These are phyloP conservation scores for Globodera ellingtonae DNA, from an alignment of 1,140 invertebrate species.

Conservation along the genomic window DNA sequence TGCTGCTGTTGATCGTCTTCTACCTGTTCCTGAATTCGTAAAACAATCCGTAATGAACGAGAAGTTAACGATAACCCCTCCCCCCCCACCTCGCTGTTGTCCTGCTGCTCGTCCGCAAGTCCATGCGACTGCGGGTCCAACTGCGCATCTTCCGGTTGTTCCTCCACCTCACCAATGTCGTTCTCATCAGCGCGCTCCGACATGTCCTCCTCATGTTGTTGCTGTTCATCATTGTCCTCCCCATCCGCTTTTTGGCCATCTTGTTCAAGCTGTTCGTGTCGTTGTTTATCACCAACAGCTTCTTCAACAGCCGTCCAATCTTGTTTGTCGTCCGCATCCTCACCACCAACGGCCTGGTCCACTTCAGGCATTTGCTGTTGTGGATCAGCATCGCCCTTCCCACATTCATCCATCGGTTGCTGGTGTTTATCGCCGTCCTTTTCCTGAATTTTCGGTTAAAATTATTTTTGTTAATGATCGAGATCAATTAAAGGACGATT, in stretches of 20 bases:
- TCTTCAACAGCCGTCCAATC: constrained; percentile 67
- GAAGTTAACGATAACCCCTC: too few species aligned
- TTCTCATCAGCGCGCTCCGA: constrained; percentile 53
- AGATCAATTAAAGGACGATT: constrained; percentile 65
- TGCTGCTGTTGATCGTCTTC: constrained; percentile 13
- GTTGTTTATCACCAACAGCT: constrained; percentile 67
- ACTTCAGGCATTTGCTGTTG: too few species aligned
- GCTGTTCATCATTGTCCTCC: constrained; percentile 32
- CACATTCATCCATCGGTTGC: constrained; percentile 27
- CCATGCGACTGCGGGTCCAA: constrained; percentile 10
- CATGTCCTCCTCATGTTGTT: constrained; percentile 34
- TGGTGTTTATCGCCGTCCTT: constrained; percentile 60
- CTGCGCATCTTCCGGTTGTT: constrained; percentile 39
- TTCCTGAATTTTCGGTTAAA: background rate
- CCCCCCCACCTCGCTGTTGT: background rate
- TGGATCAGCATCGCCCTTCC: too few species aligned
- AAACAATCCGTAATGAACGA: too few species aligned
- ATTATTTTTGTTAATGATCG: background rate
- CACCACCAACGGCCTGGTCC: constrained; percentile 66
- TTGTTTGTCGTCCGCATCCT: constrained; percentile 67
- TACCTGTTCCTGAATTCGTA: too few species aligned
- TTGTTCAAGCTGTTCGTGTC: constrained; percentile 68
- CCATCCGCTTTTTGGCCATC: constrained; percentile 26
- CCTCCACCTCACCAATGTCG: constrained; percentile 21
- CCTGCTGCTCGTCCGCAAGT: background rate